A percentile compares a stretch with the other conserved stretches of the same genome.
phyloP scores from a whole-genome alignment of 2,113 vertebrate genomes.

The Petroica traversi region DNA sequence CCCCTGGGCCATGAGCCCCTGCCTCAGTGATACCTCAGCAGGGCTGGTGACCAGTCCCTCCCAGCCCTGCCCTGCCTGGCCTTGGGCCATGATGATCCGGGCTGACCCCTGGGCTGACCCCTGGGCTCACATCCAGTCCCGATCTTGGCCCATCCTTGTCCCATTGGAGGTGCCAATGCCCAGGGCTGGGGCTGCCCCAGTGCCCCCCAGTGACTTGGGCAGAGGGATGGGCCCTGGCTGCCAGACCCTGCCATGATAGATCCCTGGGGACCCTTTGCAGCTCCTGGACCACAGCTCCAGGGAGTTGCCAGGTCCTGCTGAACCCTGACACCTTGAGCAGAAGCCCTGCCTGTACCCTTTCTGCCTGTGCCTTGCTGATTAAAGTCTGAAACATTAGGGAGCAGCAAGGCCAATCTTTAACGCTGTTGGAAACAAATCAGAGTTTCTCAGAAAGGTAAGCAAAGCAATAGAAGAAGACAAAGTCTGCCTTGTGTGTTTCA shows the following conservation, averaged over 20 bases:
- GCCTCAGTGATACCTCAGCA: background rate
- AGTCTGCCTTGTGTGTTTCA: background rate
- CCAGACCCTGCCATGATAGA: background rate
- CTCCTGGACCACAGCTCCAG: background rate
- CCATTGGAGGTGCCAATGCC: accelerated
- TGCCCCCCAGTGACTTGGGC: accelerated
- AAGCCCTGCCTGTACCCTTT: background rate
- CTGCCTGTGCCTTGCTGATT: too few species aligned
- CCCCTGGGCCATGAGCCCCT: background rate
- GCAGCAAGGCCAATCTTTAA: background rate
- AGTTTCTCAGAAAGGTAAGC: background rate
- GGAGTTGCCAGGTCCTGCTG: accelerated
- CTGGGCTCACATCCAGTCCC: accelerated
- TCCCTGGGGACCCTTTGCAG: accelerated
- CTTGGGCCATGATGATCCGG: accelerated
- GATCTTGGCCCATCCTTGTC: accelerated
- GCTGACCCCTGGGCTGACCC: accelerated
- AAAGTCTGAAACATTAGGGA: background rate
- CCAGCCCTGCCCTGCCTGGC: background rate
- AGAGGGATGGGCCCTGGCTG: background rate
- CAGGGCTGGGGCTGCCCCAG: accelerated
- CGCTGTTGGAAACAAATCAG: background rate
- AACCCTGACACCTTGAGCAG: background rate
- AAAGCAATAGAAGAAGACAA: background rate
- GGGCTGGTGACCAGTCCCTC: background rate